A percentile compares a stretch with the other conserved stretches of the same genome.
phyloP scores from a whole-genome alignment of 2,797 vertebrate species.

The Sciurus vulgaris region DNA sequence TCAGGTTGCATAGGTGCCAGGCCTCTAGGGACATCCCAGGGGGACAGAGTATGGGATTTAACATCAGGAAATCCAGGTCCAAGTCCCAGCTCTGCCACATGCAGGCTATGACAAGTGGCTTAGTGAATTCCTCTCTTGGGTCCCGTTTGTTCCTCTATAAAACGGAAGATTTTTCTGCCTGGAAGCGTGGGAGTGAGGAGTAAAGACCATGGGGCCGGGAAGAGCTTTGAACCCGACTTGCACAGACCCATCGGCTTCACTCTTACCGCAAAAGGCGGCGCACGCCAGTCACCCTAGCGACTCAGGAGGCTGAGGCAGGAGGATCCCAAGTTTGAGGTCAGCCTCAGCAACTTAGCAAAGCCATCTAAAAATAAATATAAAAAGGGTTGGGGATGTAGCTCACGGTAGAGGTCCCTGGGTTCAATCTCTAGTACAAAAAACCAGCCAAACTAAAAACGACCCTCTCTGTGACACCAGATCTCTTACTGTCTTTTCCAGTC shows the following conservation, averaged over 20 bases:
- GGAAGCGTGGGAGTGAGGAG: not conserved
- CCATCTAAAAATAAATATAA: too few species aligned
- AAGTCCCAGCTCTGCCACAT: not conserved
- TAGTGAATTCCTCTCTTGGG: not conserved
- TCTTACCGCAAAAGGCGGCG: rapidly evolving
- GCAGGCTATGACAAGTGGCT: not conserved
- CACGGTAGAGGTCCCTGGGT: too few species aligned
- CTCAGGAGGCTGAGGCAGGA: too few species aligned
- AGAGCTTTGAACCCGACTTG: not conserved
- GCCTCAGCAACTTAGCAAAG: too few species aligned
- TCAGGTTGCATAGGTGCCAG: not conserved
- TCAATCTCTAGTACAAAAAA: too few species aligned
- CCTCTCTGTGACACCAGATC: not conserved
- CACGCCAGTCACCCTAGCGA: too few species aligned
- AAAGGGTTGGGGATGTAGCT: too few species aligned
- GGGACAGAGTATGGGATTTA: not conserved
- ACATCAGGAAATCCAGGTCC: not conserved
- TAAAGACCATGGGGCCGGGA: not conserved
- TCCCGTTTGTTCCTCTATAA: not conserved
- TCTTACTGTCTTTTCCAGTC: not conserved
- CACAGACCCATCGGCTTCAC: not conserved
- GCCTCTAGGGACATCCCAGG: not conserved
- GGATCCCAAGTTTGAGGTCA: too few species aligned
- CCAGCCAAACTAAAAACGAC: too few species aligned
- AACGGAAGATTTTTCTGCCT: not conserved